Evolutionary conservation across 2,113 vertebrate species (phyloP), one percentile per base, ranked within the genome.

Genomic region (Poeciliopsis retropinna): DNA sequence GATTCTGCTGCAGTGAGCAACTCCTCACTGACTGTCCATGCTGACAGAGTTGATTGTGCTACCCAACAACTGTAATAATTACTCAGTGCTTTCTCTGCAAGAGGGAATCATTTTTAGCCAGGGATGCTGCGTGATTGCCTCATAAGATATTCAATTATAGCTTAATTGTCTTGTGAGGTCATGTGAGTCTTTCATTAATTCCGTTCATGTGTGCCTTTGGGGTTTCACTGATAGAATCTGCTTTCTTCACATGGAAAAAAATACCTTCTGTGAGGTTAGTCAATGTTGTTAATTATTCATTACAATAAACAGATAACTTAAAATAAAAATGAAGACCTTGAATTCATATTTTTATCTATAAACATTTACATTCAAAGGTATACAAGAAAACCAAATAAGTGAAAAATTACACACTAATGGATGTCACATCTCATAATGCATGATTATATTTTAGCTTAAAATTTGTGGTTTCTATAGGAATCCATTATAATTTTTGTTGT

Each of bases 41-140:
- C 82, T 86, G 83, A 88, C 76, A 62, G 25, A 57, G 69, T 30
- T 79, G 73, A 83, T 67, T 64, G 32, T 86, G 83, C 75, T 67
- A 47, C 69, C 76, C 60, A 75, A 73, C 73, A 82, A 37, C 67
- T 29, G 70, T 71, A 82, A 86, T 86, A 68, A 81, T 0, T 51
- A 39, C 41, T 79, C 64, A 41, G 47, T 25, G 68, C n/a, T 72
- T 29, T 4, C 68, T 29, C 64, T 47, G 37, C 0, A 1, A 68
- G 47, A 65, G 25, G 75, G n/a, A 63, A 61, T 60, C 9, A 64
- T 79, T 72, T 75, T 44, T 28, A 69, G 60, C 32, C 30, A 3
- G n/a, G 60, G 41, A 27, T 71, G 66, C 32, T 65, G 14, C n/a
- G 8, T 32, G 39, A 69, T 67, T 68, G 5, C 34, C 60, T 80